These are phyloP conservation scores for Macaria liturata DNA, from an alignment of 2,888 invertebrate genomes.

Conservation along the genomic window DNA sequence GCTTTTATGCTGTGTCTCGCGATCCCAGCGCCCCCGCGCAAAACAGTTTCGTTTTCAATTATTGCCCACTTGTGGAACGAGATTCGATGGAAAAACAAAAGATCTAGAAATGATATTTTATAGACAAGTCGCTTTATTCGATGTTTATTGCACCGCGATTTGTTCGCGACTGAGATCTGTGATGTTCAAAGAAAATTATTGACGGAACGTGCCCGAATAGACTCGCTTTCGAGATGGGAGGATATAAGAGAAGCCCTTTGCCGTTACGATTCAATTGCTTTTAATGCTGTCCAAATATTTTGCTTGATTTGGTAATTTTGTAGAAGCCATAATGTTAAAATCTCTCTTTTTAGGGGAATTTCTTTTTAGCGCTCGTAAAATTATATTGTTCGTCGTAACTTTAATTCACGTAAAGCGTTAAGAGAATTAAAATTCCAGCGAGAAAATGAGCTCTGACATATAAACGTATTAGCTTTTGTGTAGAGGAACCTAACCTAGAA, in stretches of 20 bases:
- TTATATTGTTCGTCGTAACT: slow-evolving; percentile 68
- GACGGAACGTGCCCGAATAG: slow-evolving; percentile 76
- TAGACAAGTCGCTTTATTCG: slow-evolving; percentile 76
- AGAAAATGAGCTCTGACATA: slow-evolving; percentile 68
- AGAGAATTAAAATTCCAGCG: slow-evolving; percentile 71
- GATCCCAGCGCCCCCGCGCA: slow-evolving; percentile 68
- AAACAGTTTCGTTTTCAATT: slow-evolving; percentile 82
- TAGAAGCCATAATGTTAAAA: slow-evolving; percentile 42
- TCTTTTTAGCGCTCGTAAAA: slow-evolving; percentile 62
- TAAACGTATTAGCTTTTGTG: slow-evolving; percentile 70
- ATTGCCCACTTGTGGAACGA: slow-evolving; percentile 83
- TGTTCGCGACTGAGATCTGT: slow-evolving; percentile 74
- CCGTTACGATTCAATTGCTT: slow-evolving; percentile 55
- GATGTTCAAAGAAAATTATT: slow-evolving; percentile 80
- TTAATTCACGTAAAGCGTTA: slow-evolving; percentile 66
- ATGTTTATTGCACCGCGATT: slow-evolving; percentile 80
- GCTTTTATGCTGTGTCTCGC: slow-evolving; percentile 80
- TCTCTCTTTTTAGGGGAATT: slow-evolving; percentile 52
- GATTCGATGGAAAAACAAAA: slow-evolving; percentile 78
- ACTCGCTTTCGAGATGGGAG: slow-evolving; percentile 54
- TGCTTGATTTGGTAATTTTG: slow-evolving; percentile 42
- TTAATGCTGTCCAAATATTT: slow-evolving; percentile 51
- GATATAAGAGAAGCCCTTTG: slow-evolving; percentile 54
- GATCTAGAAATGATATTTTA: slow-evolving; percentile 81
- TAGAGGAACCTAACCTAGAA: slow-evolving; percentile 40